phyloP scores from a whole-genome alignment of 2,888 invertebrate genomes.

The Aleiodes testaceus region DNA sequence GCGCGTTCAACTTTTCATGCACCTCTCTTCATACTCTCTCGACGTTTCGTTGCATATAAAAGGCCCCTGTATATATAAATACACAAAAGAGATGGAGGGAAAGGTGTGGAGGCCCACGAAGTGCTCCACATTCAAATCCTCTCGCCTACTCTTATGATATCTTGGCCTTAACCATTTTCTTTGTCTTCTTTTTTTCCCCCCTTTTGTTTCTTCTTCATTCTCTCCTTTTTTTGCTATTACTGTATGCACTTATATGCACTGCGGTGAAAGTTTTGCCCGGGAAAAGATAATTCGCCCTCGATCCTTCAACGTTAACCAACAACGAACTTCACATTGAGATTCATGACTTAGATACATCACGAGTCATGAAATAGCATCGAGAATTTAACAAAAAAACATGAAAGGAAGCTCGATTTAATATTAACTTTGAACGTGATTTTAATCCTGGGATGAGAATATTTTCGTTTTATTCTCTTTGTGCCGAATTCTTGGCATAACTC shows the following conservation, averaged over 20 bases:
- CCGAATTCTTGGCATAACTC: no score
- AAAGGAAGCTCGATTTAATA: conserved; percentile 30
- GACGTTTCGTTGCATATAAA: conserved; percentile 25
- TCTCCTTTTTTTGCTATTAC: conserved; percentile 17
- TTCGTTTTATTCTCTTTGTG: not conserved
- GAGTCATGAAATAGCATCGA: conserved; percentile 32
- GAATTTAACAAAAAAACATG: conserved; percentile 1
- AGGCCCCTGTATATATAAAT: conserved; percentile 19
- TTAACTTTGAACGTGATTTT: conserved; percentile 22
- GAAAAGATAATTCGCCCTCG: conserved; percentile 58
- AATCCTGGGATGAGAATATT: conserved; percentile 26
- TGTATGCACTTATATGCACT: conserved; percentile 25
- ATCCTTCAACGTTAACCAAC: conserved; percentile 49
- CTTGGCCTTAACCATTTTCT: conserved; percentile 40
- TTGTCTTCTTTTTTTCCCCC: not conserved
- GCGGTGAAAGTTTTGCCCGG: conserved; percentile 57
- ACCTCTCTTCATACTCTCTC: conserved; percentile 24
- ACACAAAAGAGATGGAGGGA: conserved; percentile 13
- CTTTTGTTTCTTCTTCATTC: conserved; percentile 10
- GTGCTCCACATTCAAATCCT: conserved; percentile 38
- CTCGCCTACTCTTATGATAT: conserved; percentile 39
- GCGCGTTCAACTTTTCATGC: conserved; percentile 21
- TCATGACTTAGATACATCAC: conserved; percentile 48
- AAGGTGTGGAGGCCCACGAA: conserved; percentile 29
- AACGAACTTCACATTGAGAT: conserved; percentile 65